These are phyloP conservation scores for Byasa hedistus DNA, from an alignment of 2,888 invertebrate species.

Conservation along the genomic window DNA sequence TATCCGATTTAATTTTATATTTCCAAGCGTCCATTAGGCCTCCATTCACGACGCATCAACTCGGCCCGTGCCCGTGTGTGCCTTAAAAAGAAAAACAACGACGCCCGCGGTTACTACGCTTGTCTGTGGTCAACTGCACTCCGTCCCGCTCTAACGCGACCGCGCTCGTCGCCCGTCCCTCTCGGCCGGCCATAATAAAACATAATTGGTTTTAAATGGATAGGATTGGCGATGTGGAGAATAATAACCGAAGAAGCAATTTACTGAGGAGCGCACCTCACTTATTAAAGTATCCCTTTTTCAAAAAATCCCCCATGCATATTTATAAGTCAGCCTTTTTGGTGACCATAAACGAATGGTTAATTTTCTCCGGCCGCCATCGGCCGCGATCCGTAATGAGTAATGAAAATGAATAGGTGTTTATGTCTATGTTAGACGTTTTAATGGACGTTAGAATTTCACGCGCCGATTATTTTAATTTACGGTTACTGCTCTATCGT, in stretches of 20 bases:
- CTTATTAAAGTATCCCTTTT: slow-evolving; percentile 54
- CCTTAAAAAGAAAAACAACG: slow-evolving; percentile 47
- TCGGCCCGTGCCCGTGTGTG: slow-evolving; percentile 52
- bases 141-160: slow-evolving; percentile 50
- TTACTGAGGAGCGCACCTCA: slow-evolving; percentile 56
- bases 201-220: slow-evolving; percentile 78
- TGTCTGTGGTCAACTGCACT: slow-evolving; percentile 47
- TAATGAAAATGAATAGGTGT: slow-evolving; percentile 32
- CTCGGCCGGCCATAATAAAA: slow-evolving; percentile 65
- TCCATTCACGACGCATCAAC: slow-evolving; percentile 61
- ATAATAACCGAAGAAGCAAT: slow-evolving; percentile 63
- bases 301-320: slow-evolving; percentile 67
- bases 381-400: slow-evolving; percentile 14
- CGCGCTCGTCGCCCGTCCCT: slow-evolving; percentile 43
- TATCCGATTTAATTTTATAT: slow-evolving; percentile 70
- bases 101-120: slow-evolving; percentile 43
- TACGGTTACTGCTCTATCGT: slow-evolving; percentile 21
- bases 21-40: slow-evolving; percentile 65
- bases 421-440: slow-evolving; percentile 31
- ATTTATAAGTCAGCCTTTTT: slow-evolving; percentile 54
- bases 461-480: slow-evolving; percentile 27
- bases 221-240: slow-evolving; percentile 72
- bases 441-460: slow-evolving; percentile 30
- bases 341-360: slow-evolving; percentile 42
- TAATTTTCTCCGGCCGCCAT: slow-evolving; percentile 23